Conservation (phyloP, 92 coral and sea anemone genomes). For the Diadumene lineata region DNA sequence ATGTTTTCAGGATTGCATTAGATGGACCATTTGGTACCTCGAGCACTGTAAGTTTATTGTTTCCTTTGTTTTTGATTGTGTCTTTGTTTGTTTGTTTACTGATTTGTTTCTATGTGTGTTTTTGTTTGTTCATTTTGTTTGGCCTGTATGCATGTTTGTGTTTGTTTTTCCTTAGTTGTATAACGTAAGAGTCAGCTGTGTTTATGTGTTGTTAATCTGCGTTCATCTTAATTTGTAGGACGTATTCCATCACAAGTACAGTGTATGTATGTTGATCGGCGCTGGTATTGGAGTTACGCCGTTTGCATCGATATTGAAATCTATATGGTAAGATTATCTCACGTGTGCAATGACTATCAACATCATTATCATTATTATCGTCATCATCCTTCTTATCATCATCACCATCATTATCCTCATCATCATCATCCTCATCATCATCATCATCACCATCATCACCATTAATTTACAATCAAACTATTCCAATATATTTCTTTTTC, state of each 20-base stretch:
- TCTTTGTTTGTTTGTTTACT: no score
- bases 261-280: conserved; percentile 75
- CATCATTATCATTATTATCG: background rate
- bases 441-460: background rate
- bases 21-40: conserved; percentile 98
- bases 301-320: conserved; percentile 80
- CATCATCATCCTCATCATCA: background rate
- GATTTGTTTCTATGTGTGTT: background rate
- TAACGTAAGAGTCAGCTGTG: background rate
- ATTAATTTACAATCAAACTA: no score
- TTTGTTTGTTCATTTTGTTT: background rate
- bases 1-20: conserved; percentile 63
- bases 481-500: background rate
- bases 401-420: no score
- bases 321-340: conserved; percentile 69
- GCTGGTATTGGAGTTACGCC: conserved; percentile 96
- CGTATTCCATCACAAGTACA: conserved; percentile 59
- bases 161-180: background rate
- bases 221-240: conserved; percentile 38
- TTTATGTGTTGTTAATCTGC: background rate
- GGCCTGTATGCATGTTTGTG: background rate
- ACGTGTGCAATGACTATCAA: no score
- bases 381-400: background rate
- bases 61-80: background rate
- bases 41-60: conserved; percentile 63